phyloP scores from a whole-genome alignment of 2,797 vertebrate genomes.

The Amazonetta brasiliensis region DNA sequence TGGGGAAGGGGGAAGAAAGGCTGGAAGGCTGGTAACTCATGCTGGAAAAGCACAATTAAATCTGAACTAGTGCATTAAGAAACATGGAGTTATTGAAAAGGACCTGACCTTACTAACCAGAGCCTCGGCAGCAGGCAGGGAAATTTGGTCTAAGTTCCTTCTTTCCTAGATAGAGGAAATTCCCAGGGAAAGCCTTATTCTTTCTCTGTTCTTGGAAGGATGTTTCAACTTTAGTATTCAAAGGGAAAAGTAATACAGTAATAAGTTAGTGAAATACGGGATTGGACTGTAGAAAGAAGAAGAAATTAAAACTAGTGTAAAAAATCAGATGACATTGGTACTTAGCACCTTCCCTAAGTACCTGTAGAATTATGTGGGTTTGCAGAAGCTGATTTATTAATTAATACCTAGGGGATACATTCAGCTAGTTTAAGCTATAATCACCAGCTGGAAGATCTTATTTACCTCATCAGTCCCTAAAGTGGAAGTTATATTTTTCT shows the following conservation, averaged over 20 bases:
- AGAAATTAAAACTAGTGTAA: background rate
- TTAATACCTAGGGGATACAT: constrained; percentile 45
- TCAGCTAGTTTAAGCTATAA: constrained; percentile 42
- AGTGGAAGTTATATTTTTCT: constrained; percentile 64
- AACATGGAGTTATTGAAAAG: background rate
- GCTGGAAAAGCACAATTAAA: background rate
- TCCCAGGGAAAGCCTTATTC: background rate
- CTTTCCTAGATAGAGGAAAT: background rate
- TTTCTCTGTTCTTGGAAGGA: background rate
- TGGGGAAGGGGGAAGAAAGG: too few relatives aligned
- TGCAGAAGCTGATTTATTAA: constrained; percentile 31
- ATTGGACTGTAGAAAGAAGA: background rate
- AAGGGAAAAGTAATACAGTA: background rate
- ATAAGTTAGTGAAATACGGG: background rate
- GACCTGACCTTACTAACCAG: background rate
- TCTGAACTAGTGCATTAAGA: background rate
- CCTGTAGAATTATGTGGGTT: constrained; percentile 17
- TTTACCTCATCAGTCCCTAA: constrained; percentile 54
- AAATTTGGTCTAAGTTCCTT: background rate
- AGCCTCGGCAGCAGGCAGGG: background rate
- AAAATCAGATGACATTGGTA: background rate
- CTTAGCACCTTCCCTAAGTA: constrained; percentile 26
- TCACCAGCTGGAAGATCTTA: constrained; percentile 55
- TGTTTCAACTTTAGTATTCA: background rate
- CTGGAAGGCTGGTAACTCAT: background rate